Evolutionary conservation across 2,888 invertebrate species (phyloP), one percentile per base, ranked within the genome.

Genomic region (Pomacea canaliculata): DNA sequence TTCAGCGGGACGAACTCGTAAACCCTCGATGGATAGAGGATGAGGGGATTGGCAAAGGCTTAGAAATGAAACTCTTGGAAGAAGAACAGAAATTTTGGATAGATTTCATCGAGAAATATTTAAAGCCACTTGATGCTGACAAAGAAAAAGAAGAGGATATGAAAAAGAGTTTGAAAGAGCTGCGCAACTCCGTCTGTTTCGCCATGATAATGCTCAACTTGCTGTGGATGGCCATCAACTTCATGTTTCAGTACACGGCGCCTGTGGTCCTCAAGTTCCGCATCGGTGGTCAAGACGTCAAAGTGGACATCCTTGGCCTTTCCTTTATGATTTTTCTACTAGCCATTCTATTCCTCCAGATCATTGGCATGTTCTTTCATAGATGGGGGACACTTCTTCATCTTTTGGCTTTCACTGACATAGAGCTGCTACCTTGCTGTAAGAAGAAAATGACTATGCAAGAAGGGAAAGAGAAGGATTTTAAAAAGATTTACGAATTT

Each of bases 201-300:
- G 88, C 83, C 0, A 98, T 99, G 94, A 96, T 98, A 93, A 98
- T 99, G 97, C 92, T 97, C 92, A 99, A 99, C 93, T 96, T 97
- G 83, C 94, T 99, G 89, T 99, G 98, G 94, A 97, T 99, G 89
- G 94, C 98, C 91, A 96, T 98, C 68, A 89, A 88, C 76, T 88
- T 85, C 69, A 86, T 86, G 84, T 86, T 88, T 71, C 88, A 73
- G 73, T 67, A 37, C 67, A 69, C 48, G 7, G 69, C 19, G 8
- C 59, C 68, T 3, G 23, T 74, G 8, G 59, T 23, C n/a, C 19
- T 74, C 10, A 27, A n/a, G 16, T 37, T 74, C 16, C 49, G 56
- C 1, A 16, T 74, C 0, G 69, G 49, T 23, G 77, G 77, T 1
- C 67, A 78, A 4, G 13, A 71, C 0, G 62, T 81, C 3, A 69